These are phyloP conservation scores for Microctenopoma stevenorrisi DNA, from an alignment of 2,797 vertebrate genomes.

Conservation along the genomic window DNA sequence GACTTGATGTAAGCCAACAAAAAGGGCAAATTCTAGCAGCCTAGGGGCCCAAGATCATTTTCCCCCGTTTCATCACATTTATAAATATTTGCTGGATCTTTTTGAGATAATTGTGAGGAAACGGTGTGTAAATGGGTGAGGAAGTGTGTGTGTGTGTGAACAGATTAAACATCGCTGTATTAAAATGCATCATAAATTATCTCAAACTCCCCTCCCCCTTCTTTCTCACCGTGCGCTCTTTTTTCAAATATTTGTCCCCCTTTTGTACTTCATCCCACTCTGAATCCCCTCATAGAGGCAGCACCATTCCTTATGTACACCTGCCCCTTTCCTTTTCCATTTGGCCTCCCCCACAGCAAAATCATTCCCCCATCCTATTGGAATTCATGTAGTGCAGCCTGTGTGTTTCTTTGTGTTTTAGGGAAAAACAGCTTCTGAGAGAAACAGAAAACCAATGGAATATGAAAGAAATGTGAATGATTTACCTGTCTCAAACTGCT, in stretches of 20 bases:
- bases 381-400: constrained; percentile 24
- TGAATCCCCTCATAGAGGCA: neutral
- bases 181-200: constrained; percentile 54
- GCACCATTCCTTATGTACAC: constrained; percentile 40
- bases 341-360: constrained; percentile 41
- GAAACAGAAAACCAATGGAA: neutral
- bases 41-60: too few species aligned
- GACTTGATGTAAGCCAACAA: too few species aligned
- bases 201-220: constrained; percentile 21
- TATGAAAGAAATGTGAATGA: neutral
- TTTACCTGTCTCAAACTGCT: neutral
- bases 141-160: constrained; percentile 2
- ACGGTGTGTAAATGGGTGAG: constrained; percentile 7
- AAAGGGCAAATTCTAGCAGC: too few species aligned
- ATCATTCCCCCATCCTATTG: constrained; percentile 45
- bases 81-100: constrained; percentile 20
- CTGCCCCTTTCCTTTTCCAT: constrained; percentile 47
- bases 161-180: constrained; percentile 46
- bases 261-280: constrained; percentile 40
- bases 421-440: neutral
- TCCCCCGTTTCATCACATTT: constrained; percentile 9
- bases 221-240: neutral
- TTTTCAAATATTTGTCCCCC: constrained; percentile 43
- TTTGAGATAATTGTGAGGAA: constrained; percentile 7
- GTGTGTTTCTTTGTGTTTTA: constrained; percentile 25